Evolutionary conservation across 2,888 invertebrate genomes (phyloP), one percentile per base, ranked within the genome.

Genomic region (Pristionchus japonicus): DNA sequence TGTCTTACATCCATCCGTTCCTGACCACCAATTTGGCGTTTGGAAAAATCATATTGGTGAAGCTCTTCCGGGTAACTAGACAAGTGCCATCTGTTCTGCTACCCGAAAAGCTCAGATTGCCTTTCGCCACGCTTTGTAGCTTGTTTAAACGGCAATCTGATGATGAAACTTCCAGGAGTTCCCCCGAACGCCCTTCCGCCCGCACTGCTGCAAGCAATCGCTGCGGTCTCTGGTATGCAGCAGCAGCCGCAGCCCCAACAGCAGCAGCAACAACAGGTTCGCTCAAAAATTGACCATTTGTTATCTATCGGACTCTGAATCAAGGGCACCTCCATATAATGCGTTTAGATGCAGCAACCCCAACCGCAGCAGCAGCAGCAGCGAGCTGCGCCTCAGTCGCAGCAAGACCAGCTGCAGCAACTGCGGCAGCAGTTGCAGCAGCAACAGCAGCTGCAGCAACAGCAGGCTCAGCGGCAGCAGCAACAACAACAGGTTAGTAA

Each of bases 241-340:
- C 57, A 31, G 20, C 57, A 34, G n/a, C 84, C 27, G 34, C 83
- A 83, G 70, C 83, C 61, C 49, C 82, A 82, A 31, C 52, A 31
- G 49, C 82, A 83, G 82, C 80, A n/a, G 15, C 82, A 83, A 49
- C 82, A 82, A 49, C 82, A 82, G 82, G 49, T 27, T 13, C 23
- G 17, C 47, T 23, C 1, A 15, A 20, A 1, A 20, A 34, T 17
- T 7, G n/a, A 70, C 9, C 74, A 17, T 15, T 67, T 31, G 31
- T 67, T 37, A 1, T 74, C 13, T 74, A 15, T 34, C 4, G 1
- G 34, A 34, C 40, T 70, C 11, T 70, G 34, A 37, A 74, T 23
- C 74, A 31, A 31, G 20, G 23, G 9, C 47, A 23, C 67, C 17
- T 27, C 15, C 15, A n/a, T 67, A 13, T 15, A 67, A 15, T 23